Conservation (phyloP, 2,113 vertebrate genomes). For the Psittacula cyanocephala region DNA sequence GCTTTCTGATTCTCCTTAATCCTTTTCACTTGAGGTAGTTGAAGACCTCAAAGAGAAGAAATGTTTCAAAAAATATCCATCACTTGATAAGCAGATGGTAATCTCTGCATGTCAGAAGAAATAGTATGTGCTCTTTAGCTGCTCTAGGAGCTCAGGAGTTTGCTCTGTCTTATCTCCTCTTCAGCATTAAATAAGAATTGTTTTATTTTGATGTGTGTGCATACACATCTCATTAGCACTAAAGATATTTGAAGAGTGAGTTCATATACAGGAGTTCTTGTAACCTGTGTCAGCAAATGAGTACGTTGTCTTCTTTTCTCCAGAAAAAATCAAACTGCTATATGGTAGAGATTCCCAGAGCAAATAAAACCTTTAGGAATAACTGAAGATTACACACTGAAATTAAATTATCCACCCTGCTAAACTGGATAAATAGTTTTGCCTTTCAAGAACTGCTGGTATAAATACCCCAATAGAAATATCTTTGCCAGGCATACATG, state of each 20-base stretch:
- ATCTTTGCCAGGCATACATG: neutral
- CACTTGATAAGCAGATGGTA: neutral
- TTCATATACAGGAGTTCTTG: neutral
- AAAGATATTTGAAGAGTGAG: neutral
- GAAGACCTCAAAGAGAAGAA: neutral
- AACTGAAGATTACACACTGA: neutral
- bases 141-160: neutral
- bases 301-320: neutral
- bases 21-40: neutral
- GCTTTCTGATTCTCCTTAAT: neutral
- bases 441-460: neutral
- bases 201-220: neutral
- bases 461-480: neutral
- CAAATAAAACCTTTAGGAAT: slow-evolving; percentile 1
- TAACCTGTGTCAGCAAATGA: neutral
- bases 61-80: neutral
- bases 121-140: neutral
- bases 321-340: neutral
- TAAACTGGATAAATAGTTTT: neutral
- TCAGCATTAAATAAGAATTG: neutral
- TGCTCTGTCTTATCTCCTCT: neutral
- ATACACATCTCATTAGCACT: neutral
- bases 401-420: neutral
- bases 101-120: neutral
- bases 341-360: neutral